These are phyloP conservation scores for Sebastes taczanowskii DNA, from an alignment of 2,797 vertebrate genomes.

Conservation along the genomic window DNA sequence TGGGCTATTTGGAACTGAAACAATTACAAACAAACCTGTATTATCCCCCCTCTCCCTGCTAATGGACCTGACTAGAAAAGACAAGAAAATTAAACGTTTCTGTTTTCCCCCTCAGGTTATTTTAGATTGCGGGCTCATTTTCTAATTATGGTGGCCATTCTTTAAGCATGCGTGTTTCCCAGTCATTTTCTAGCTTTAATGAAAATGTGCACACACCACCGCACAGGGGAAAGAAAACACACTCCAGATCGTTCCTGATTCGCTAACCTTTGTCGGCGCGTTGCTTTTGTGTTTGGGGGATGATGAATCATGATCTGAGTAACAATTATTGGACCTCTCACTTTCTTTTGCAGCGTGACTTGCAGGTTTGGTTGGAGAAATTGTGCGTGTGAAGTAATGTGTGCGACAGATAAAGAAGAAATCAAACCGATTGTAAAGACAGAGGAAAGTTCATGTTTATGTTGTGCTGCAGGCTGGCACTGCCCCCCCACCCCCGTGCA, in stretches of 20 bases:
- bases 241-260: slow-evolving; percentile 21
- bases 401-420: slow-evolving; percentile 47
- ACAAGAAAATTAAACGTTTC: slow-evolving; percentile 60
- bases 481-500: slow-evolving; percentile 6
- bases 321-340: background rate
- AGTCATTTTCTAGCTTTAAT: slow-evolving; percentile 41
- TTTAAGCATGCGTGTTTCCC: slow-evolving; percentile 40
- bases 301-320: slow-evolving; percentile 45
- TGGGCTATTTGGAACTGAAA: slow-evolving; percentile 68
- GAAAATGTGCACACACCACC: slow-evolving; percentile 36
- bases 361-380: slow-evolving; percentile 22
- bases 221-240: background rate
- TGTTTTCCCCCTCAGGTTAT: slow-evolving; percentile 54
- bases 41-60: slow-evolving; percentile 40
- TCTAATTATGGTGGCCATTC: slow-evolving; percentile 49
- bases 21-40: slow-evolving; percentile 71
- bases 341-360: background rate
- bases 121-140: slow-evolving; percentile 60
- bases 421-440: slow-evolving; percentile 22
- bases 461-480: slow-evolving; percentile 61
- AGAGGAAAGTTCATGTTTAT: slow-evolving; percentile 43
- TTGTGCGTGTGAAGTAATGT: background rate
- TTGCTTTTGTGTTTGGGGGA: slow-evolving; percentile 30
- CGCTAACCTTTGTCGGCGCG: slow-evolving; percentile 32
- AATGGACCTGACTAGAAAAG: slow-evolving; percentile 50